Percentiles rank a stretch among this genome's conserved stretches.
Conservation (phyloP, 2,888 invertebrate species). For the Cheilosia vernalis region DNA sequence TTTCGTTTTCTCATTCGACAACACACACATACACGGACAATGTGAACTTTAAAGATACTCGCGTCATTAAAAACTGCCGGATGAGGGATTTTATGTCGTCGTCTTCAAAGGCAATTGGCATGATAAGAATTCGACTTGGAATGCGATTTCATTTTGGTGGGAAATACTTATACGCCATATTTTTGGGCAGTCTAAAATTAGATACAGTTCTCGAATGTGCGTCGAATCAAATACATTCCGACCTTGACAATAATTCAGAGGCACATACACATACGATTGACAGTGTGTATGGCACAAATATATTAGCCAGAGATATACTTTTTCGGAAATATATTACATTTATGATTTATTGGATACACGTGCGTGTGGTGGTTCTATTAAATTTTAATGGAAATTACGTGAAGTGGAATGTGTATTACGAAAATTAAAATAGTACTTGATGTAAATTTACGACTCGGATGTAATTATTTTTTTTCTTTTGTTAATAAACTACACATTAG, state of each 20-base stretch:
- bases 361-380: too few species aligned
- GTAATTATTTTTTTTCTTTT: too few species aligned
- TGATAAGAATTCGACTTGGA: slow-evolving; percentile 1
- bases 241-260: slow-evolving; percentile 37
- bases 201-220: slow-evolving; percentile 1
- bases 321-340: too few species aligned
- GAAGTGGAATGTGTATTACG: too few species aligned
- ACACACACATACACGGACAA: neutral
- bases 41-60: neutral
- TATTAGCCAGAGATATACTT: too few species aligned
- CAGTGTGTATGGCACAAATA: too few species aligned
- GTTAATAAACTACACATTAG: too few species aligned
- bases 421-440: too few species aligned
- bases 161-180: neutral
- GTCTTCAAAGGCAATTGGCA: neutral
- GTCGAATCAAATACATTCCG: slow-evolving; percentile 14
- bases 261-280: neutral
- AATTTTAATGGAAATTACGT: too few species aligned
- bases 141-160: neutral
- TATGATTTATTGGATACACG: too few species aligned
- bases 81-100: neutral
- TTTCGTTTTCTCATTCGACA: neutral
- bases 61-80: slow-evolving; percentile 8
- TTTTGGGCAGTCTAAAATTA: slow-evolving; percentile 43
- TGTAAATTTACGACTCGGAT: too few species aligned